A percentile compares a stretch with the other conserved stretches of the same genome.
Evolutionary conservation across 2,888 invertebrate genomes (phyloP).

Genomic region (Pollenia angustigena): DNA sequence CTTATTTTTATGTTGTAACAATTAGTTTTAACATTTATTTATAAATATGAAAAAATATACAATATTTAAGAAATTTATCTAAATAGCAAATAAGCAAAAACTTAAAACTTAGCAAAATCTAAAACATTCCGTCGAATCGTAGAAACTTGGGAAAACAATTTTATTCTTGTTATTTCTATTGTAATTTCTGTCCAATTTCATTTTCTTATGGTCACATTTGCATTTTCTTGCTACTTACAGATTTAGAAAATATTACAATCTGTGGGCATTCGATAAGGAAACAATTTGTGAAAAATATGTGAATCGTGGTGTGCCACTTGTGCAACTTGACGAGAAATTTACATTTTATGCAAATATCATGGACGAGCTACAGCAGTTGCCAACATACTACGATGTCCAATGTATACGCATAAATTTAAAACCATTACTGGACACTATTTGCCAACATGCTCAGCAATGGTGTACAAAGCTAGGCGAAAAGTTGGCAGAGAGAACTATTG

Average conservation of each 20-base stretch:
- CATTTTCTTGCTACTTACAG: conserved; percentile 81
- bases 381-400: conserved; percentile 87
- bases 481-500: conserved; percentile 88
- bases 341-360: conserved; percentile 92
- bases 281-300: conserved; percentile 91
- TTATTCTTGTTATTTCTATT: conserved; percentile 3
- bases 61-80: background rate
- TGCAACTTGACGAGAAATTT: conserved; percentile 92
- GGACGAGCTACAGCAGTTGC: conserved; percentile 87
- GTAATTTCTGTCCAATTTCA: conserved; percentile 25
- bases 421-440: conserved; percentile 89
- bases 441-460: conserved; percentile 92
- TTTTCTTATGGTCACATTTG: conserved; percentile 50
- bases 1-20: too few species aligned
- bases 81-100: background rate
- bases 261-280: conserved; percentile 91
- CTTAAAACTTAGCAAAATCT: too few species aligned
- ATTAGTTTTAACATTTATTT: too few species aligned
- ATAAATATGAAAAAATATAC: background rate
- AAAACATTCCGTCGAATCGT: background rate
- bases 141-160: background rate
- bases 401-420: conserved; percentile 89
- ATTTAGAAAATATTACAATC: conserved; percentile 90
- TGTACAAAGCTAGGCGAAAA: conserved; percentile 89
- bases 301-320: conserved; percentile 86